Conservation (phyloP, 2,797 vertebrate species). For the Heteromormyrus szaboi region DNA sequence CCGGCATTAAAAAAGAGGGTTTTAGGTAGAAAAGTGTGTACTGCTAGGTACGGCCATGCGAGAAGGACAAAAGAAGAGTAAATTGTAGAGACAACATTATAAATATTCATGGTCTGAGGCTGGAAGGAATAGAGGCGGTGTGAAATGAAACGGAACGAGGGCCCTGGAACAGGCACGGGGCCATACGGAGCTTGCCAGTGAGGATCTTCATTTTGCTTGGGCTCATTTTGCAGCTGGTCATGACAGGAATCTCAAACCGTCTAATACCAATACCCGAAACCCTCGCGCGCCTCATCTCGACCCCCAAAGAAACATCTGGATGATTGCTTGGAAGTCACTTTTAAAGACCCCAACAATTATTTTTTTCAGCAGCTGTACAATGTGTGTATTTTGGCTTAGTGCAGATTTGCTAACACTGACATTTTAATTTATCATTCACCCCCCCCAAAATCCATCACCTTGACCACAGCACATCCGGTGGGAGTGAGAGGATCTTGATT, state of each 20-base stretch:
- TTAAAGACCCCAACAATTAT: background rate
- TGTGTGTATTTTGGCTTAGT: background rate
- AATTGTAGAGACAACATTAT: background rate
- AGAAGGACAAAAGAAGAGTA: background rate
- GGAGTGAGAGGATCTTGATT: background rate
- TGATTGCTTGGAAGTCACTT: background rate
- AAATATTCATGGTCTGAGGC: slow-evolving; percentile 15
- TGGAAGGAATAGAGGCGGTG: background rate
- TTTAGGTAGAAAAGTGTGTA: background rate
- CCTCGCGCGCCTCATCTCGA: background rate
- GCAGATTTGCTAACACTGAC: background rate
- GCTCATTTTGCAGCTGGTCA: background rate
- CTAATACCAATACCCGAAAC: background rate
- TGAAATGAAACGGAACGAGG: background rate
- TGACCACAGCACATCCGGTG: background rate
- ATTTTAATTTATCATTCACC: background rate
- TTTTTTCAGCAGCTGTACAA: background rate
- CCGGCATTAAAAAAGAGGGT: background rate
- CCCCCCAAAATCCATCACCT: background rate
- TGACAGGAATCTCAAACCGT: background rate
- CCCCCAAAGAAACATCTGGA: background rate
- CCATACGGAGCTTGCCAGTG: background rate
- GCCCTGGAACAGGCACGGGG: background rate
- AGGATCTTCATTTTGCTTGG: background rate
- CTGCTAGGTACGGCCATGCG: background rate